Evolutionary conservation across 2,797 vertebrate genomes (phyloP).

Genomic region (Prionace glauca): DNA sequence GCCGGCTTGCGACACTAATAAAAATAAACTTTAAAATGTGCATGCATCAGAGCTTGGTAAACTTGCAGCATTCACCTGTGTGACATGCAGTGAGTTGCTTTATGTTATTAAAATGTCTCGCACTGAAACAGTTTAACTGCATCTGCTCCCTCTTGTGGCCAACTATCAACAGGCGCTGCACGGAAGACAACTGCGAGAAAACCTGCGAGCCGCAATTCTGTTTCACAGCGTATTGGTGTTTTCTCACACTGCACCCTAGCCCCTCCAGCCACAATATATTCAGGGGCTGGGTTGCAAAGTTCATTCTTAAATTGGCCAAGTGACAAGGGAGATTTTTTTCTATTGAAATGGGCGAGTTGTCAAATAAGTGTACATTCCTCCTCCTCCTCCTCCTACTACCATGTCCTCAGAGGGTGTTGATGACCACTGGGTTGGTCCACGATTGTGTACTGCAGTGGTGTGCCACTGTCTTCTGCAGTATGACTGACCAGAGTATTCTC

Average conservation of each 20-base stretch:
- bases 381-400: too few relatives aligned
- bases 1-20: too few relatives aligned
- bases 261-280: not conserved
- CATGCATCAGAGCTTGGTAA: not conserved
- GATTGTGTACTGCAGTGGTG: too few relatives aligned
- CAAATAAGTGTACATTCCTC: not conserved
- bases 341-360: not conserved
- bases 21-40: too few relatives aligned
- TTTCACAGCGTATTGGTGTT: not conserved
- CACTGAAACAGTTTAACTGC: not conserved
- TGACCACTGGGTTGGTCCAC: too few relatives aligned
- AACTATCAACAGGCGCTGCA: not conserved
- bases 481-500: too few relatives aligned
- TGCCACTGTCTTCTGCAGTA: too few relatives aligned
- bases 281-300: not conserved
- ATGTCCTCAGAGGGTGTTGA: too few relatives aligned
- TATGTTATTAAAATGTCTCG: not conserved
- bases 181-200: not conserved
- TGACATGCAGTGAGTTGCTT: not conserved
- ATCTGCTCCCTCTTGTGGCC: not conserved
- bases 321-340: too few relatives aligned
- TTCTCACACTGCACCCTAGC: not conserved
- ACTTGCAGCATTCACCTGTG: not conserved
- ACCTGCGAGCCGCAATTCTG: not conserved
- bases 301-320: not conserved